Evolutionary conservation across 2,888 invertebrate genomes (phyloP), one percentile per base, ranked within the genome.

Genomic region (Dromius quadrimaculatus): DNA sequence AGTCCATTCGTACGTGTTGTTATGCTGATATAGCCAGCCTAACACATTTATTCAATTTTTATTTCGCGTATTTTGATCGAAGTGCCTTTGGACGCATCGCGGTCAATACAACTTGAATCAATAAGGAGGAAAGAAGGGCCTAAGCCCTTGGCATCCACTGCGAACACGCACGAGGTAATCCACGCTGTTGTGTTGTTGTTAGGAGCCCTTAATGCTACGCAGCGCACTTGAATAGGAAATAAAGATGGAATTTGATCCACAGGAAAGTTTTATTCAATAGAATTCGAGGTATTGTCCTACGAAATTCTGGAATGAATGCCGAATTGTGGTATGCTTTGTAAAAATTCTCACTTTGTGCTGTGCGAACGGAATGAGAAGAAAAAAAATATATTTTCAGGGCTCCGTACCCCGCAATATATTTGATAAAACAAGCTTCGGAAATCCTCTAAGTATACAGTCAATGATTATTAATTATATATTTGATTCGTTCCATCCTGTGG

Each of bases 191-290:
- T 54, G 41, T 41, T 47, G n/a, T n/a, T n/a, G 47, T 47, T 47
- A 47, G 20, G 36, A 17, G 19, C 34, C 59, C 36, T 59, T 36
- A 47, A 20, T 36, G 36, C 36, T 47, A n/a, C n/a, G n/a, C 47
- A 47, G 20, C 47, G 19, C 47, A 17, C 15, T 17, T 65, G 65
- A 65, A 65, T 65, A 65, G 65, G 50, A 65, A 65, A 69, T 69
- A 69, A 69, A 69, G 68, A 69, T 45, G 68, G 59, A 69, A 65
- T 65, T 65, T 65, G 65, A 65, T 65, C 65, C 22, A 50, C 20
- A 34, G 47, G 38, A 50, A 69, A 69, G 68, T 69, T 69, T 69
- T 69, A 69, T 69, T 69, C 41, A 69, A 69, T 69, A 61, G 68
- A 23, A 32, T n/a, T n/a, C n/a, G n/a, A n/a, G n/a, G n/a, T n/a